These are phyloP conservation scores for Ptyas mucosa DNA, from an alignment of 2,113 vertebrate genomes.

Conservation along the genomic window DNA sequence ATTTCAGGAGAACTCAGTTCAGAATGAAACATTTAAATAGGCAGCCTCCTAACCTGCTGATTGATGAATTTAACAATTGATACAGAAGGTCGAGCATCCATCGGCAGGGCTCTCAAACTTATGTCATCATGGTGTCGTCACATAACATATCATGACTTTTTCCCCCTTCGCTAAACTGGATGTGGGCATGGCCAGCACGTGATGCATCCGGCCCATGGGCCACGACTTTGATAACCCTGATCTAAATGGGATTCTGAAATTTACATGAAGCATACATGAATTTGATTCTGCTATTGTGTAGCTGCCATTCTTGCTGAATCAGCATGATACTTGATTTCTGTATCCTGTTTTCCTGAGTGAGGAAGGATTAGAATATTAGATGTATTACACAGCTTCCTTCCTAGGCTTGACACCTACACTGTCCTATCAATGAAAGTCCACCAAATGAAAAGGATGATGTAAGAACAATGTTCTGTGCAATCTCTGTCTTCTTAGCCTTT, in stretches of 20 bases:
- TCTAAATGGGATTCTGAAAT: background rate
- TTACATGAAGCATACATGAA: background rate
- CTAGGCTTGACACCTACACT: accelerated
- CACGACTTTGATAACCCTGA: no score
- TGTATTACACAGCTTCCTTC: background rate
- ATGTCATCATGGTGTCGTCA: no score
- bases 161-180: no score
- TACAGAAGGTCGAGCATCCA: background rate
- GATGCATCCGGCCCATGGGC: no score
- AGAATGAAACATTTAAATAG: background rate
- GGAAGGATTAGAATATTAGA: background rate
- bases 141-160: no score
- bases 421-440: accelerated
- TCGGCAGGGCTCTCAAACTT: no score
- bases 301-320: background rate
- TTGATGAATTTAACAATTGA: background rate
- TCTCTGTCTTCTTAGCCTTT: background rate
- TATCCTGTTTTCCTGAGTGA: background rate
- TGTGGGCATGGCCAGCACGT: no score
- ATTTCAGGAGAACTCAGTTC: background rate
- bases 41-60: background rate
- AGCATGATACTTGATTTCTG: background rate
- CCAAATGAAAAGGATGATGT: background rate
- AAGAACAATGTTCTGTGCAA: background rate
- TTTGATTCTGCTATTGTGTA: background rate